Conservation (phyloP, 2,113 vertebrate species). For the Manacus vitellinus region DNA sequence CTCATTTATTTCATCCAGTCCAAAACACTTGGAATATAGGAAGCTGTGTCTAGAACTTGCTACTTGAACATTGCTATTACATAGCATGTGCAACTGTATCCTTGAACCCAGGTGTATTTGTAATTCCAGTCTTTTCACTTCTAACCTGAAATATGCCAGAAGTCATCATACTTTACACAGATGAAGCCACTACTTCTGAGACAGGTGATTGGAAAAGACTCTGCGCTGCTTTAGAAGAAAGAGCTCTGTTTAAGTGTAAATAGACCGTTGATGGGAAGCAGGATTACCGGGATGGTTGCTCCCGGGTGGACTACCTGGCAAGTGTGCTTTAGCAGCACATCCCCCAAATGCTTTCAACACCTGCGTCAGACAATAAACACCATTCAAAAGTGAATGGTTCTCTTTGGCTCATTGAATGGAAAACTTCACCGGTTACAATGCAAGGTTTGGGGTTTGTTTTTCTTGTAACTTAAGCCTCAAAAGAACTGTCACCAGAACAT, state of each 20-base stretch:
- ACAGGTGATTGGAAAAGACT: neutral
- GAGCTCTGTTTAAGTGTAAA: neutral
- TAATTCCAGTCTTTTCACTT: neutral
- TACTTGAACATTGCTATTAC: neutral
- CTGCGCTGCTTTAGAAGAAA: neutral
- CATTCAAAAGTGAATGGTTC: neutral
- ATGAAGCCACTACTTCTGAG: neutral
- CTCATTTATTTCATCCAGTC: neutral
- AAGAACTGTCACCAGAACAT: neutral
- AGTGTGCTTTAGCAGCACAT: fast-evolving
- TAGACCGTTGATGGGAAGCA: fast-evolving
- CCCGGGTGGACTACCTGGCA: neutral
- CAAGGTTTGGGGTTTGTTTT: neutral
- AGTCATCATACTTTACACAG: neutral
- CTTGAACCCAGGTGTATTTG: fast-evolving
- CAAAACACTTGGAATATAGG: neutral
- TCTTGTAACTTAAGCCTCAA: neutral
- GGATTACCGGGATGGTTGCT: fast-evolving
- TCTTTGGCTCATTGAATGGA: neutral
- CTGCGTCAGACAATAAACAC: neutral
- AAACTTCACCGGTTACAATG: neutral
- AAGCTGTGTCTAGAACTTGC: neutral
- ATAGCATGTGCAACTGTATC: fast-evolving
- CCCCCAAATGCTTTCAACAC: neutral
- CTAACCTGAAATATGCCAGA: neutral